Base-by-base conservation (phyloP, 53 echinoderm and acorn worm species). In the Zoroaster sp. region DNA sequence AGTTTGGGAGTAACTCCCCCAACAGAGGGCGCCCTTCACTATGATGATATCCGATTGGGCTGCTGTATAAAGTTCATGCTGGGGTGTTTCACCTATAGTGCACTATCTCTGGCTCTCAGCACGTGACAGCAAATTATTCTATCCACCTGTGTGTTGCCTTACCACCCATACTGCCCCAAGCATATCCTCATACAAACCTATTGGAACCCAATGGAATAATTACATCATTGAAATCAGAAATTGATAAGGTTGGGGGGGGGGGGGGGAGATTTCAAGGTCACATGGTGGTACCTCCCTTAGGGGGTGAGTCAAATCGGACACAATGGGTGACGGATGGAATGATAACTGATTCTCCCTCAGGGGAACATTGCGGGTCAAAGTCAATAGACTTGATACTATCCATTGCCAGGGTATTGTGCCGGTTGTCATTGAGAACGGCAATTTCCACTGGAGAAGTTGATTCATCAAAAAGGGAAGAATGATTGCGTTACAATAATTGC, bases 31-130 rank as follows among this genome's bases (percentile, higher is more conserved):
- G 80, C 37, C 80, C 42, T 65, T 14, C 40, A 20, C 40, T 17
- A 11, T 37, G 12, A 30, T 65, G 37, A 80, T 17, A 39, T 34
- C 17, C 12, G 36, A 32, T 7, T 36, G 80, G 7, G 23, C 20
- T 37, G 43, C 40, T 12, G 63, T 38, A 14, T 69, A 68, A 46
- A 46, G 83, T 83, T 83, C 33, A 83, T 23, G 1, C 69, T 31
- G 34, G 83, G 20, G 44, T 43, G 34, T 82, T 66, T 82, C 83
- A 66, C 38, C 43, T 5, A 63, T 59, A 39, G 80, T 59, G 80
- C 40, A 80, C 66, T 59, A 10, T 59, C 43, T 51, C 35, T 77
- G 31, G 15, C 15, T 75, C 75, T 23, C 28, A 15, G 23, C 46
- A 32, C 31, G 59, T 78, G 53, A 53, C 34, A 18, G 42, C 45